Base-by-base conservation (phyloP, 2,797 vertebrate genomes). In the Molossus molossus region DNA sequence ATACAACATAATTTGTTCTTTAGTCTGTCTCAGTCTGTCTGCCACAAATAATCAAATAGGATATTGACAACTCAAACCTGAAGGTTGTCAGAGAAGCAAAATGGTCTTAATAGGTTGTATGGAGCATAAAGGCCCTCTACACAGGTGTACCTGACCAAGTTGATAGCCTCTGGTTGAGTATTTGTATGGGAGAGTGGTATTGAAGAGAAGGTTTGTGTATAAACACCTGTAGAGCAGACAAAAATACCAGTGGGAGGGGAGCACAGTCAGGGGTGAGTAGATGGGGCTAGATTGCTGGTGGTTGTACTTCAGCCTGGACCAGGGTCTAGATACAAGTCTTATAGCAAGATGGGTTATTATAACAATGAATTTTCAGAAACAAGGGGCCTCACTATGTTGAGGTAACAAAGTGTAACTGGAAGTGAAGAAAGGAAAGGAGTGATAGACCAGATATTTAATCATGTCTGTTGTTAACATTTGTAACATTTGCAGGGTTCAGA, bases 1-100 rank as follows among this genome's bases (percentile, higher is more conserved):
- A 97, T 96, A 96, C 70, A 97, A 91, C 87, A 97, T 95, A 96
- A 45, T 23, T 25, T 91, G 1, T 77, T 92, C 29, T 75, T 50
- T 84, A 29, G 64, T 83, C 33, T 33, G 45, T 89, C 45, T 93
- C 45, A 75, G 72, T 75, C 33, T 11, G 21, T 94, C 27, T 94
- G 87, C 93, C 48, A 76, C 64, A n/a, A 80, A 65, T 75, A 76
- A 62, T 55, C 5, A 29, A 90, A 76, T 62, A 91, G 45, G 17
- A 45, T 84, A 57, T 21, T 72, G 67, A n/a, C 9, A 72, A 87
- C 8, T 84, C 45, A 84, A 21, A 84, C 53, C 20, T 48, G 40
- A 94, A 53, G 25, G 62, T 67, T 87, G 29, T 89, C 87, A 55
- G 21, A 45, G 29, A 53, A 91, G 55, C 60, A 77, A 45, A 91